Evolutionary conservation across 2,888 invertebrate genomes (phyloP), one percentile per base, ranked within the genome.

Genomic region (Nymphalis polychloros): DNA sequence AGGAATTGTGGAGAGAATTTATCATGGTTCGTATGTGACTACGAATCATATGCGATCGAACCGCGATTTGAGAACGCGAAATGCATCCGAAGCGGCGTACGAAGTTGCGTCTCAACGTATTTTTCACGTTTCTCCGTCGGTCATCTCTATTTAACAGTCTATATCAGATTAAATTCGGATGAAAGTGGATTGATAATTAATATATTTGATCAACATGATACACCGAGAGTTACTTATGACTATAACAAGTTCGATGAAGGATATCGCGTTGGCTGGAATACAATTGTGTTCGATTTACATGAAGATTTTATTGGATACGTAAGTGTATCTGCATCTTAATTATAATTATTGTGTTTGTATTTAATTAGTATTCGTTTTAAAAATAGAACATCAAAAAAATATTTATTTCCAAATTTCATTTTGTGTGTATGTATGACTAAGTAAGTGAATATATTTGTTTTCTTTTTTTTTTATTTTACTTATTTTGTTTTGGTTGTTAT

Each of bases 81-180:
- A 66, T 75, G 71, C 23, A 70, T 81, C 41, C 69, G 60, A 65
- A 74, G 80, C 17, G 64, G 52, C 1, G 52, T 19, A 8, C 62
- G 72, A 20, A 81, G 80, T 61, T 82, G 82, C 68, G 55, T 73
- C 7, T 61, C 77, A 0, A 77, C 78, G 6, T 77, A 76, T 41
- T 73, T 75, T 8, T 68, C 80, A 0, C 62, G 72, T 48, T 79
- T 80, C 16, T 31, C 72, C 8, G 27, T 66, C 16, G 74, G 77
- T 46, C 61, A 53, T 23, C 31, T 82, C 35, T 75, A 78, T 72
- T 57, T 80, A 20, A 66, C 65, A 10, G 75, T 79, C 17, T 80
- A 75, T 57, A 50, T 79, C 19, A 50, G 70, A 57, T 69, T 75
- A 16, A 46, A 67, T 10, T 72, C 71, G 7, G 70, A 73, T 10